Evolutionary conservation across 1,140 invertebrate species (phyloP), one percentile per base, ranked within the genome.

Genomic region (Papilio aristodemus): DNA sequence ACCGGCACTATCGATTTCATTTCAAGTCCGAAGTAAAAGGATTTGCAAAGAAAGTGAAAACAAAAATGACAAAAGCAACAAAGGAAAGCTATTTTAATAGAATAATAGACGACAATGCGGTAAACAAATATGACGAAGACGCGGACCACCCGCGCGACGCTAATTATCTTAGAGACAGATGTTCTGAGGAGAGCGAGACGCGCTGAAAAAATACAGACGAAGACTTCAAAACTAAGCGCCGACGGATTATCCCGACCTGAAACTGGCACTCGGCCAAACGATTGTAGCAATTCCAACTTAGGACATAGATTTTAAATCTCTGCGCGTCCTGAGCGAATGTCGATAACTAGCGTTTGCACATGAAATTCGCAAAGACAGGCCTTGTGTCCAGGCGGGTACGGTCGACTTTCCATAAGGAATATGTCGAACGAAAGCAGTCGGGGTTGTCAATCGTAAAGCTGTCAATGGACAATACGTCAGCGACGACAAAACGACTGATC

Each of bases 1-100:
- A 32, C 71, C 66, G 68, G 50, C 68, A 79, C 68, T 86, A 82
- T 85, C 82, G 50, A 77, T 86, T 78, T 80, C 79, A 83, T 76
- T 81, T 83, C 78, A 83, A 72, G 77, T n/a, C 66, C 75, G 69
- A 75, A 77, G 69, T 74, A 67, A 82, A 83, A 80, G 79, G 84
- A 80, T 78, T 86, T 85, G 81, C 74, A 64, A 69, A 77, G 78
- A 88, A 89, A 89, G 87, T 89, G 87, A 89, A 89, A 89, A 83
- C 82, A 79, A 67, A 68, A 70, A 73, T 78, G 74, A 86, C 81
- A 88, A 84, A 71, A 67, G 50, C 22, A 58, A 82, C 80, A 87
- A 85, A 76, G 68, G 80, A 11, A 66, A 73, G 67, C 73, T 82
- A 83, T 84, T 84, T 83, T 74, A 59, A 60, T 67, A 76, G 73